These are phyloP conservation scores for Xestia sexstrigata DNA, from an alignment of 2,888 invertebrate genomes.

Conservation along the genomic window DNA sequence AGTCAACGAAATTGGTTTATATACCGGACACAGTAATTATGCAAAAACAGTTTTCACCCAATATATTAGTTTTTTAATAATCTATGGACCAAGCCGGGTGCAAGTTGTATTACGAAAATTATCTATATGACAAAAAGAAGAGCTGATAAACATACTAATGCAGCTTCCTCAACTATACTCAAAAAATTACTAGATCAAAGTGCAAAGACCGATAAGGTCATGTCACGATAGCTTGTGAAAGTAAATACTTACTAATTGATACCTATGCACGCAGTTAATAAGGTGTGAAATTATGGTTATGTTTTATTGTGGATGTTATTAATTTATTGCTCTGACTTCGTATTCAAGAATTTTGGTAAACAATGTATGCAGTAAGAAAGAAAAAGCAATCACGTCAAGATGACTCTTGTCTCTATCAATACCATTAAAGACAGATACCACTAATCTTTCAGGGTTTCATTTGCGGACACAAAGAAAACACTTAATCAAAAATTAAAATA, in stretches of 20 bases:
- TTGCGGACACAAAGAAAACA: constrained; percentile 35
- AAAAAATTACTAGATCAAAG: constrained; percentile 8
- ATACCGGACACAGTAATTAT: not conserved
- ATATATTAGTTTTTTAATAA: not conserved
- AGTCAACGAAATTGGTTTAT: not conserved
- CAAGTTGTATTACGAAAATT: not conserved
- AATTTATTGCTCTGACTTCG: not conserved
- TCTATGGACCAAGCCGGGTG: not conserved
- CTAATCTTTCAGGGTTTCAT: not conserved
- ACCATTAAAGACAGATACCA: not conserved
- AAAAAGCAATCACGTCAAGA: not conserved
- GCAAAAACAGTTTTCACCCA: not conserved
- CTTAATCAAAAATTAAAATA: constrained; percentile 32
- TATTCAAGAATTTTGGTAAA: not conserved
- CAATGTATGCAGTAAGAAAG: not conserved
- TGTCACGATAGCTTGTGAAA: constrained; percentile 3
- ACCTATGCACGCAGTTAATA: not conserved
- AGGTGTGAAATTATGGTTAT: not conserved
- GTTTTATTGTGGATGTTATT: not conserved
- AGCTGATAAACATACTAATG: not conserved
- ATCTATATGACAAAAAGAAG: not conserved
- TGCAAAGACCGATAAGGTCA: constrained; percentile 10
- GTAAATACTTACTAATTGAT: not conserved
- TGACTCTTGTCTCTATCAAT: not conserved
- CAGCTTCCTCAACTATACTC: not conserved